Conservation (phyloP, 1,140 invertebrate genomes). For the Drosophila orena region DNA sequence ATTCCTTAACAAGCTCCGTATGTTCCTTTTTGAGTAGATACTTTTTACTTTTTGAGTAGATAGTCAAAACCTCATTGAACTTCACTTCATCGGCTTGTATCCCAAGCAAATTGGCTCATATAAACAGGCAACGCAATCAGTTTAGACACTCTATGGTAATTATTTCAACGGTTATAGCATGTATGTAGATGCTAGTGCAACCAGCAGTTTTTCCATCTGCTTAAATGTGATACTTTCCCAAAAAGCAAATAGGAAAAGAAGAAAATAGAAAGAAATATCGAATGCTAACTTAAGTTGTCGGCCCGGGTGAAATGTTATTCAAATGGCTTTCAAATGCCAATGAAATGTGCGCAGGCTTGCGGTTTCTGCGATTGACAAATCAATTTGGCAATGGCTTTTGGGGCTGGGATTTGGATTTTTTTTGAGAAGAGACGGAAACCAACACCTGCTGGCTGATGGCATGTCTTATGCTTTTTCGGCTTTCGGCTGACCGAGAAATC, state of each 20-base stretch:
- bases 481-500: slow-evolving; percentile 46
- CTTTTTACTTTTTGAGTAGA: neutral
- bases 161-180: slow-evolving; percentile 21
- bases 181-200: slow-evolving; percentile 29
- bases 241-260: slow-evolving; percentile 21
- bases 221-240: slow-evolving; percentile 71
- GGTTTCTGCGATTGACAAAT: slow-evolving; percentile 78
- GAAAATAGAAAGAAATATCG: slow-evolving; percentile 37
- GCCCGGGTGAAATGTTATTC: slow-evolving; percentile 69
- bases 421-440: slow-evolving; percentile 32
- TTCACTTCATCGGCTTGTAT: slow-evolving; percentile 6
- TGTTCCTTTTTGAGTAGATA: neutral
- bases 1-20: neutral
- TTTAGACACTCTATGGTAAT: slow-evolving; percentile 23
- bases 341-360: slow-evolving; percentile 77
- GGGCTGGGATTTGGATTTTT: slow-evolving; percentile 49
- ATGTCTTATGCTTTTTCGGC: slow-evolving; percentile 50
- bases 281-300: slow-evolving; percentile 35
- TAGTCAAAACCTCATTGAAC: slow-evolving; percentile 3
- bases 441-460: slow-evolving; percentile 76
- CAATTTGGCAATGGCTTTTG: slow-evolving; percentile 72
- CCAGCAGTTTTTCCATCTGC: slow-evolving; percentile 61
- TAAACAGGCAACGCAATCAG: slow-evolving; percentile 27
- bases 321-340: slow-evolving; percentile 80
- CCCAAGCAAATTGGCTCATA: slow-evolving; percentile 2